Percentiles rank a stretch among this genome's conserved stretches.
These are phyloP conservation scores for Pheosia tremula DNA, from an alignment of 2,888 invertebrate species.

Conservation along the genomic window DNA sequence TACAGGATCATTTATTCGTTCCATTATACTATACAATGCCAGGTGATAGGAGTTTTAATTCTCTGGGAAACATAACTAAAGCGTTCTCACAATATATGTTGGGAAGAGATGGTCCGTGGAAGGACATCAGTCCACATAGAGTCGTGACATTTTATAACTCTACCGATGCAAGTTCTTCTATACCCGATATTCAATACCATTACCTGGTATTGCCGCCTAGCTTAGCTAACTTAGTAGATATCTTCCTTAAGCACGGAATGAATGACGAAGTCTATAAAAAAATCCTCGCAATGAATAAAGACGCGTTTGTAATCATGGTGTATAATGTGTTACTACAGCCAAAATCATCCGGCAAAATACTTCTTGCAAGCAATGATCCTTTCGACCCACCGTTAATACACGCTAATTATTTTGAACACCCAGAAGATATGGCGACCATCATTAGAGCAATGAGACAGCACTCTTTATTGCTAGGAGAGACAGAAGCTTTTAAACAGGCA, in stretches of 20 bases:
- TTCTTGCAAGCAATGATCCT: slow-evolving; percentile 87
- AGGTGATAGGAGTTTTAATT: slow-evolving; percentile 42
- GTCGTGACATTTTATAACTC: slow-evolving; percentile 61
- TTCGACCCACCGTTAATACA: slow-evolving; percentile 86
- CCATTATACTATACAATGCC: slow-evolving; percentile 63
- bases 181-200: slow-evolving; percentile 63
- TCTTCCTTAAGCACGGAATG: slow-evolving; percentile 49
- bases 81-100: slow-evolving; percentile 73
- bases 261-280: slow-evolving; percentile 49
- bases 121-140: slow-evolving; percentile 66
- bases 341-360: slow-evolving; percentile 86
- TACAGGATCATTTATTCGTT: slow-evolving; percentile 79
- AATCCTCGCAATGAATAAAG: slow-evolving; percentile 51
- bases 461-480: slow-evolving; percentile 48
- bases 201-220: slow-evolving; percentile 55
- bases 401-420: slow-evolving; percentile 86
- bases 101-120: slow-evolving; percentile 74
- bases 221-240: slow-evolving; percentile 49
- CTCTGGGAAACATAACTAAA: slow-evolving; percentile 50
- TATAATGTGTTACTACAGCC: slow-evolving; percentile 87
- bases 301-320: slow-evolving; percentile 66
- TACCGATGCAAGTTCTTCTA: slow-evolving; percentile 50
- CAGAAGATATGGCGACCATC: slow-evolving; percentile 75
- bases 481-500: slow-evolving; percentile 50
- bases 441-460: slow-evolving; percentile 52